These are phyloP conservation scores for Phalacrocorax carbo DNA, from an alignment of 2,113 vertebrate genomes.

Conservation along the genomic window DNA sequence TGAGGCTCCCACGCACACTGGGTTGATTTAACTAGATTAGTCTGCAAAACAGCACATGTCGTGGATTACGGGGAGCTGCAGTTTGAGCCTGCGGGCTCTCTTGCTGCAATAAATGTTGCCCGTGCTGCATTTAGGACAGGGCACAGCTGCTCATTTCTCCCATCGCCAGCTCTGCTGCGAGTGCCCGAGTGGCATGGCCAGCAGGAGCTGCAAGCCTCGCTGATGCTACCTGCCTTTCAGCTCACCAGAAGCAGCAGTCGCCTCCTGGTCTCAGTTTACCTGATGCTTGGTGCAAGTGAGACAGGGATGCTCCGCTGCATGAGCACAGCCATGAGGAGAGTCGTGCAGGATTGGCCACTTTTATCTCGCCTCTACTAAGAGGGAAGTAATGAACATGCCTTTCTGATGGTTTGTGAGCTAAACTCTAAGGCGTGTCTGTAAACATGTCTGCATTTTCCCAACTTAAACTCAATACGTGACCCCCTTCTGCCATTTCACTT, in stretches of 20 bases:
- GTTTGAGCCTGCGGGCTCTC: background rate
- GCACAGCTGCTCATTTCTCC: background rate
- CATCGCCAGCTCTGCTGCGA: fast-evolving
- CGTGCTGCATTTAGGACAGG: fast-evolving
- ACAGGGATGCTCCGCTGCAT: background rate
- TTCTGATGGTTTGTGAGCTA: background rate
- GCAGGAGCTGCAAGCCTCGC: background rate
- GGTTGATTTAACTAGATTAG: background rate
- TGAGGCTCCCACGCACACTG: fast-evolving
- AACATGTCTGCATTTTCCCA: background rate
- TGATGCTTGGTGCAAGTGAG: background rate
- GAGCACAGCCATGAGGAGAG: background rate
- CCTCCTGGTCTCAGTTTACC: background rate
- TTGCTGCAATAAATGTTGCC: fast-evolving
- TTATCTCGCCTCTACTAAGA: background rate
- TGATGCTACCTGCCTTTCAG: fast-evolving
- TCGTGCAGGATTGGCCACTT: background rate
- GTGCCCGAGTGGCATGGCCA: no score
- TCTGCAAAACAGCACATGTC: fast-evolving
- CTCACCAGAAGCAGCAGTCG: background rate
- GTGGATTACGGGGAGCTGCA: fast-evolving
- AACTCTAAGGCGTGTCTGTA: no score
- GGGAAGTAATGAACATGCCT: fast-evolving
- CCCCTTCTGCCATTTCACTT: background rate
- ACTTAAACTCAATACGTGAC: no score